Base-by-base conservation (phyloP, 2,888 invertebrate genomes). In the Hirtodrosophila duncani region DNA sequence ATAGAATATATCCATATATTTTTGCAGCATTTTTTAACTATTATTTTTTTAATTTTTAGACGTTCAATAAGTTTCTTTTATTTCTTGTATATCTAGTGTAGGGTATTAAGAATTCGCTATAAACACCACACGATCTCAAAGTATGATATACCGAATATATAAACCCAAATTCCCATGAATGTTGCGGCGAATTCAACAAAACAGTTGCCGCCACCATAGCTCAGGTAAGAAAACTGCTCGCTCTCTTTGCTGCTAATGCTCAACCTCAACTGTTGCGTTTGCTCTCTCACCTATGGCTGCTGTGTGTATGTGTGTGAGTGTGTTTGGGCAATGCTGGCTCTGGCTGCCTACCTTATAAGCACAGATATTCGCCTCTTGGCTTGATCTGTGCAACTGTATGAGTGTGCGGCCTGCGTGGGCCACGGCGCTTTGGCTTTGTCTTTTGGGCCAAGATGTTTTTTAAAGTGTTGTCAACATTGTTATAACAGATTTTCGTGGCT, bases 321-420 rank as follows among this genome's bases (percentile, higher is more conserved):
- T 43, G 52, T 31, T 65, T 51, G 67, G 38, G 42, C 37, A 75
- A 51, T 61, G 71, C 60, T 63, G 69, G n/a, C n/a, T n/a, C n/a
- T n/a, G n/a, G n/a, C n/a, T n/a, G n/a, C n/a, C n/a, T n/a, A n/a
- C 75, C 81, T 67, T 75, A 81, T 75, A 75, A 74, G 75, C 75
- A 59, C 67, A 64, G 62, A 75, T 74, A 67, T 74, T 64, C 60
- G 60, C 72, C 59, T 62, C 53, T 39, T 42, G 46, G 36, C 55
- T 49, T 27, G 49, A 31, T 26, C 16, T 10, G 8, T 30, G 21
- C 24, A 27, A 27, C 36, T 33, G 18, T 24, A 23, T 46, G 26
- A 41, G 13, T 51, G 8, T 36, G 21, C 44, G 24, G 78, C 60
- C 72, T 80, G 72, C 77, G 72, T 74, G 80, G 72, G 72, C 68